Evolutionary conservation across 35 echinoderm and acorn worm genomes (phyloP).

Genomic region (Stichopus chloronotus): DNA sequence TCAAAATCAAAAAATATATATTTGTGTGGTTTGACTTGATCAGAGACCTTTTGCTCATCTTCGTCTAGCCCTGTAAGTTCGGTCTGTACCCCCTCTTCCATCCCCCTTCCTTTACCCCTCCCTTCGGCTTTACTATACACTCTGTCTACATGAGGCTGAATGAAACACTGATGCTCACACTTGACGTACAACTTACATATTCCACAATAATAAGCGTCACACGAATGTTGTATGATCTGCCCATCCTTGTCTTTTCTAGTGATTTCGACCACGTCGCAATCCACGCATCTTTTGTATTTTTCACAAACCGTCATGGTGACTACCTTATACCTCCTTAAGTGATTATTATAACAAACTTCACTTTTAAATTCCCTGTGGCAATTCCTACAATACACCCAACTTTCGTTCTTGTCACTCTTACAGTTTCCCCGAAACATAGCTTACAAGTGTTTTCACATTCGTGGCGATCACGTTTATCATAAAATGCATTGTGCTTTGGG

Average conservation of each 20-base stretch:
- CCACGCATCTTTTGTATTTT: too few species aligned
- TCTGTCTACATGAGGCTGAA: background rate
- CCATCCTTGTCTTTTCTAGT: too few species aligned
- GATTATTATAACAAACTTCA: background rate
- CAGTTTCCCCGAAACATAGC: conserved; percentile 5
- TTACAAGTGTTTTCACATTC: conserved; percentile 31
- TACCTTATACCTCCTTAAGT: too few species aligned
- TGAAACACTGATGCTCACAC: background rate
- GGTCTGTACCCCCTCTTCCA: too few species aligned
- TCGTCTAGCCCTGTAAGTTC: too few species aligned
- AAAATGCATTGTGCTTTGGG: background rate
- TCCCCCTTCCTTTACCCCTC: background rate
- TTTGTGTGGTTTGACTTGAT: background rate
- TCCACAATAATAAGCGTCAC: background rate
- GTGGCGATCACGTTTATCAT: conserved; percentile 17
- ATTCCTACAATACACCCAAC: background rate
- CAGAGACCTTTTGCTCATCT: background rate
- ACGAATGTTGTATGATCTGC: too few species aligned
- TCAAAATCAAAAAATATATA: conserved; percentile 81
- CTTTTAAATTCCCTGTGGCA: conserved; percentile 13
- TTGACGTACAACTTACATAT: background rate
- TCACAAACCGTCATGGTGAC: too few species aligned
- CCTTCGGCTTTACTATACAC: background rate
- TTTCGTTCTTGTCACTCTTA: background rate
- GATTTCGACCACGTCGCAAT: too few species aligned